phyloP scores from a whole-genome alignment of 1,140 invertebrate genomes.

The Caenorhabditis remanei region DNA sequence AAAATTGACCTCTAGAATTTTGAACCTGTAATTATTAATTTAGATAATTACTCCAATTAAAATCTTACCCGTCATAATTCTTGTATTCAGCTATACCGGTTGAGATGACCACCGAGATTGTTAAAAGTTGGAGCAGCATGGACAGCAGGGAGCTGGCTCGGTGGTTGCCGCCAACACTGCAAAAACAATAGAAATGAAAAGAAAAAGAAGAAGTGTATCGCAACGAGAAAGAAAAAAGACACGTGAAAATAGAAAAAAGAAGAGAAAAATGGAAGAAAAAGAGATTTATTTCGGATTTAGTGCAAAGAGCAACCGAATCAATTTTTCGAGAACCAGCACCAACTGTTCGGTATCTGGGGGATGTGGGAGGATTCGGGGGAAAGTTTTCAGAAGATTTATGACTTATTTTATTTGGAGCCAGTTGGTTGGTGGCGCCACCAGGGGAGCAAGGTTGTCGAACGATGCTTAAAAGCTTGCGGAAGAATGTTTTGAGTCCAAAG shows the following conservation, averaged over 20 bases:
- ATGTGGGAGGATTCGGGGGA: not conserved
- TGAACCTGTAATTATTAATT: not conserved
- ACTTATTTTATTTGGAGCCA: not conserved
- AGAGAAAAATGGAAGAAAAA: not conserved
- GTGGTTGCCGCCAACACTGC: not conserved
- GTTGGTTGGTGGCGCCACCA: no score
- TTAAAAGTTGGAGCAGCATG: not conserved
- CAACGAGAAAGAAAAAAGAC: conserved; percentile 16
- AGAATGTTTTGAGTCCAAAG: no score
- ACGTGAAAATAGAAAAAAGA: conserved; percentile 34
- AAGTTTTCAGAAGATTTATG: not conserved
- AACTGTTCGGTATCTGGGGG: not conserved
- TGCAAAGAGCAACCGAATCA: conserved; percentile 35
- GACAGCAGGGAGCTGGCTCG: not conserved
- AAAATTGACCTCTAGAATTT: conserved; percentile 39
- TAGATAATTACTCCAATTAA: no score
- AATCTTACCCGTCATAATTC: conserved; percentile 40
- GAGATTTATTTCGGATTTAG: not conserved
- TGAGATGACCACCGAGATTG: not conserved
- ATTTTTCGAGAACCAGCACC: not conserved
- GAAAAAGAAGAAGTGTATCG: not conserved
- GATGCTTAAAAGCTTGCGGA: no score
- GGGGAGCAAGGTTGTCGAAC: no score
- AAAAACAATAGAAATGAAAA: conserved; percentile 17
- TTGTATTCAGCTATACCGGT: not conserved